phyloP scores from a whole-genome alignment of 1,140 invertebrate genomes.

The Elymnias hypermnestra region DNA sequence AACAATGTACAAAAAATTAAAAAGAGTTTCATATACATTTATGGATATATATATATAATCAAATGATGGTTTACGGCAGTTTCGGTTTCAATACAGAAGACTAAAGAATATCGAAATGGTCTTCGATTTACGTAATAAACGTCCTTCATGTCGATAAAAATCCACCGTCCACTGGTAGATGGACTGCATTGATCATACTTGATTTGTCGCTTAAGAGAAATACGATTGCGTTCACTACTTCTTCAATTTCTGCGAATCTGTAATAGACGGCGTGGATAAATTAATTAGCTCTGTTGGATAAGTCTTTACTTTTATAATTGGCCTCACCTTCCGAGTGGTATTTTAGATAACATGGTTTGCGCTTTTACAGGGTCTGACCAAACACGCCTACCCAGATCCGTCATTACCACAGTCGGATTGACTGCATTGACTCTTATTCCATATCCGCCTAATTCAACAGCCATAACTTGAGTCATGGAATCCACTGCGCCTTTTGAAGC shows the following conservation, averaged over 20 bases:
- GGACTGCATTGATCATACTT: constrained; percentile 87
- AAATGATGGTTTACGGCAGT: too few species aligned
- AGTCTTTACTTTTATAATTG: too few species aligned
- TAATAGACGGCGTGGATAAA: constrained; percentile 26
- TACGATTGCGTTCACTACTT: constrained; percentile 87
- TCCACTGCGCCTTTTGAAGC: constrained; percentile 83
- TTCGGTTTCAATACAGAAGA: too few species aligned
- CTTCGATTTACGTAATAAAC: too few species aligned
- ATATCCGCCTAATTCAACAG: constrained; percentile 89
- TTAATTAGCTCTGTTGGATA: too few species aligned
- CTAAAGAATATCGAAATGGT: too few species aligned
- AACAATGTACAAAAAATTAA: too few species aligned
- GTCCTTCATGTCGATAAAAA: constrained; percentile 73
- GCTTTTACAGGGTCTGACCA: constrained; percentile 89
- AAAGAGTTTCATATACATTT: too few species aligned
- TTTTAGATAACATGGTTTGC: constrained; percentile 82
- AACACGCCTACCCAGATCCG: constrained; percentile 87
- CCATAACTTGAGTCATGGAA: constrained; percentile 84
- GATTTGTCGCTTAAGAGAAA: constrained; percentile 89
- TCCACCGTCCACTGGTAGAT: constrained; percentile 90
- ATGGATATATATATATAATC: too few species aligned
- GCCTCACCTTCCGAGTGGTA: constrained; percentile 83
- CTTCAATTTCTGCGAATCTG: constrained; percentile 85
- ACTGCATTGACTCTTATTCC: constrained; percentile 92
- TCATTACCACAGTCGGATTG: constrained; percentile 93